Percentiles rank a stretch among this genome's conserved stretches.
Evolutionary conservation across 2,113 vertebrate species (phyloP).

Genomic region (Pomatorhinus ruficollis): DNA sequence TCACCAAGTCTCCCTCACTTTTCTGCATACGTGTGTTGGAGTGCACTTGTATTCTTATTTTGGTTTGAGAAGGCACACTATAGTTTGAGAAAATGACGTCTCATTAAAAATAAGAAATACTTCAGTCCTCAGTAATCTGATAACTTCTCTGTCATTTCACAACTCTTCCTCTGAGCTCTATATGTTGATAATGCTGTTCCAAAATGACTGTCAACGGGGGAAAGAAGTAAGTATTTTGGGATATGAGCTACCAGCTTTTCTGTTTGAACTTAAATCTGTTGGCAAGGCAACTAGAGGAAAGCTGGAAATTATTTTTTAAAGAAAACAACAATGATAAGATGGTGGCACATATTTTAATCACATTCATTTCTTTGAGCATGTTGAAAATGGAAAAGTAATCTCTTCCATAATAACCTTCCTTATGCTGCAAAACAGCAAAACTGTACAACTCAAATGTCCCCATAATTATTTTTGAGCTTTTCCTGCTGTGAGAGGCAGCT

Average conservation of each 20-base stretch:
- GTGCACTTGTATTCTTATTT: background rate
- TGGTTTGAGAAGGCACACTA: background rate
- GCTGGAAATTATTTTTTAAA: background rate
- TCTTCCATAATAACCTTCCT: background rate
- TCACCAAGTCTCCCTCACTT: background rate
- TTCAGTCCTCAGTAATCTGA: background rate
- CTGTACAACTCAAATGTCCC: background rate
- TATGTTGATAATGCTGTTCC: background rate
- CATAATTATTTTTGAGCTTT: background rate
- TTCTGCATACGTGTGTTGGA: background rate
- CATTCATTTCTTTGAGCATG: background rate
- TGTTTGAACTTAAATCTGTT: background rate
- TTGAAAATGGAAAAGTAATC: background rate
- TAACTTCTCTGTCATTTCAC: background rate
- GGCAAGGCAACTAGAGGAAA: background rate
- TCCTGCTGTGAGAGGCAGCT: background rate
- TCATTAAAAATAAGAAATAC: constrained; percentile 16
- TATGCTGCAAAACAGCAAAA: background rate
- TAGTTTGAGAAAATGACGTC: background rate
- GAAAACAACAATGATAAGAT: background rate
- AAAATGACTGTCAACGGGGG: background rate
- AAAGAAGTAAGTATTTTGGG: background rate
- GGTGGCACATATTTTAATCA: background rate
- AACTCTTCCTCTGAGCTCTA: background rate
- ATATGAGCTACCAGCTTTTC: background rate